phyloP scores from a whole-genome alignment of 1,140 invertebrate genomes.

The Anastatus disparis region DNA sequence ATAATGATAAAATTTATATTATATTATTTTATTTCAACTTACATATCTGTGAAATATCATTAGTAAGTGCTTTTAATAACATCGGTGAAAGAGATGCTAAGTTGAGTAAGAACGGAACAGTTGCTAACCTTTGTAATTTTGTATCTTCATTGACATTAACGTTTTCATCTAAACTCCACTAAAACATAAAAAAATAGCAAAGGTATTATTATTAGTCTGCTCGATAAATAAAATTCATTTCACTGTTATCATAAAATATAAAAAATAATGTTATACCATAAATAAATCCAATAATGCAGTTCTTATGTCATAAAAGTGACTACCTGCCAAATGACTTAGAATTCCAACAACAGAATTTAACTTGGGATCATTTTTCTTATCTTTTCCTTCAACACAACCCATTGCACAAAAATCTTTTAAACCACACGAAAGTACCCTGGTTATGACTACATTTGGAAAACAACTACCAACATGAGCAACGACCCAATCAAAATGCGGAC shows the following conservation, averaged over 20 bases:
- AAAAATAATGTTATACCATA: conserved; percentile 64
- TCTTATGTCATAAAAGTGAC: conserved; percentile 79
- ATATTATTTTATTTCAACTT: conserved; percentile 62
- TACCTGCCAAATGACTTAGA: conserved; percentile 82
- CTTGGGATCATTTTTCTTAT: conserved; percentile 67
- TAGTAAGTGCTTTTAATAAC: conserved; percentile 79
- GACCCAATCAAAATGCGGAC: conserved; percentile 91
- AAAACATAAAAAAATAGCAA: conserved; percentile 44
- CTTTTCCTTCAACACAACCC: conserved; percentile 50
- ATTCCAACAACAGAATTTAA: conserved; percentile 85
- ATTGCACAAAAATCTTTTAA: conserved; percentile 77
- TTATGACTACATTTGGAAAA: conserved; percentile 85
- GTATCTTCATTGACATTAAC: conserved; percentile 63
- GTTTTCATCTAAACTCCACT: conserved; percentile 69
- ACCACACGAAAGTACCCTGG: conserved; percentile 81
- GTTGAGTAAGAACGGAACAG: conserved; percentile 84
- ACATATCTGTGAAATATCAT: conserved; percentile 79
- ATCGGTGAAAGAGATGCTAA: conserved; percentile 81
- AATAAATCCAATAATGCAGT: conserved; percentile 79
- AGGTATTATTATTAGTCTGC: too few species aligned
- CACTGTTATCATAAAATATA: neutral
- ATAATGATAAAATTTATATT: conserved; percentile 22
- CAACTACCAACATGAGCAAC: conserved; percentile 90
- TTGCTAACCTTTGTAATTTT: conserved; percentile 74
- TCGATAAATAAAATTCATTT: too few species aligned